A percentile compares a stretch with the other conserved stretches of the same genome.
Evolutionary conservation across 1,140 invertebrate species (phyloP).

Genomic region (Caenorhabditis brenneri): DNA sequence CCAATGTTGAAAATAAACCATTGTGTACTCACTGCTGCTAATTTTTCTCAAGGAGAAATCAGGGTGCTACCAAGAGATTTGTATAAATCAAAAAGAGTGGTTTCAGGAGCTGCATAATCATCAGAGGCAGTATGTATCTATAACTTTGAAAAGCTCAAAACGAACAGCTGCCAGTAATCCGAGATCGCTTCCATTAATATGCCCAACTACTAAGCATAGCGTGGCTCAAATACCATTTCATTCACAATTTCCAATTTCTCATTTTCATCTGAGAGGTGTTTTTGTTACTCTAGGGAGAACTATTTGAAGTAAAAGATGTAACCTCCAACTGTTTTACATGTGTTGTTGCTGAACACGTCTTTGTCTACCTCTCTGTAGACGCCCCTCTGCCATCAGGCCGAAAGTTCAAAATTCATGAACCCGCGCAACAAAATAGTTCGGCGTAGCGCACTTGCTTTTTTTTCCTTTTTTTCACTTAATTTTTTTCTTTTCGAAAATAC

Average conservation of each 20-base stretch:
- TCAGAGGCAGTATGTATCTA: not conserved
- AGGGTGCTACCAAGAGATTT: not conserved
- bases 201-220: not conserved
- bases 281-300: not conserved
- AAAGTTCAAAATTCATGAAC: not conserved
- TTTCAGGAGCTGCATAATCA: not conserved
- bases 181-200: not conserved
- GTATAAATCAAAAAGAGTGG: not conserved
- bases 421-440: not conserved
- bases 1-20: constrained; percentile 10
- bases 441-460: not conserved
- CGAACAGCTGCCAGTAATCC: not conserved
- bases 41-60: not conserved
- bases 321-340: no score
- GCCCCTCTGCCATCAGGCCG: not conserved
- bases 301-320: not conserved
- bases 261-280: not conserved
- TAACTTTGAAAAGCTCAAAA: not conserved
- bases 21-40: not conserved
- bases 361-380: no score
- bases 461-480: not conserved
- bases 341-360: no score
- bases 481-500: not conserved
- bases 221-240: not conserved
- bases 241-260: constrained; percentile 5